Evolutionary conservation across 1,140 invertebrate species (phyloP).

Genomic region (Oreohelix idahoensis): DNA sequence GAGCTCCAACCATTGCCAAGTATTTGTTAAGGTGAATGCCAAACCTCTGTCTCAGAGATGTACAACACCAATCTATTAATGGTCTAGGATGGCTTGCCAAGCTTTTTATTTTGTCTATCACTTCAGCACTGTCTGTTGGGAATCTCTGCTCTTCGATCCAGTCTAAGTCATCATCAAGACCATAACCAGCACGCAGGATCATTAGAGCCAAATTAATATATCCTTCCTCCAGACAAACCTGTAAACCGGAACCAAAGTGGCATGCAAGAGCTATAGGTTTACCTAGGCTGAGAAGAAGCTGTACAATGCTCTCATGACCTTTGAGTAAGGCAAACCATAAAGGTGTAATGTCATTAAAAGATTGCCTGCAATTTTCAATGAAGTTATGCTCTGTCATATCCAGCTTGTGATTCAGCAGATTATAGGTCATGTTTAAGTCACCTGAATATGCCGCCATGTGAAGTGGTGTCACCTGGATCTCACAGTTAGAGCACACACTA

Average conservation of each 20-base stretch:
- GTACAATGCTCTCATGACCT: conserved; percentile 36
- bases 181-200: conserved; percentile 41
- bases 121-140: conserved; percentile 25
- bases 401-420: not conserved
- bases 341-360: conserved; percentile 42
- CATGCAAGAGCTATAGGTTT: conserved; percentile 38
- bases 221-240: conserved; percentile 37
- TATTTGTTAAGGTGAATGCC: conserved; percentile 23
- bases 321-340: conserved; percentile 42
- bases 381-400: conserved; percentile 10
- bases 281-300: conserved; percentile 38
- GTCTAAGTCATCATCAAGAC: conserved; percentile 42
- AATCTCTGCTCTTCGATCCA: conserved; percentile 41
- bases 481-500: conserved; percentile 44
- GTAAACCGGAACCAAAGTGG: conserved; percentile 43
- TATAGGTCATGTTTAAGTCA: conserved; percentile 14
- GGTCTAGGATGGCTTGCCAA: conserved; percentile 27
- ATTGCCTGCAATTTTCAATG: not conserved
- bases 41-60: conserved; percentile 25
- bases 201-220: conserved; percentile 30
- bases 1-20: not conserved
- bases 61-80: conserved; percentile 37
- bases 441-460: conserved; percentile 44
- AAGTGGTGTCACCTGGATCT: conserved; percentile 35
- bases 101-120: conserved; percentile 37